These are phyloP conservation scores for Drosophila pullipes DNA, from an alignment of 2,888 invertebrate genomes.

Conservation along the genomic window DNA sequence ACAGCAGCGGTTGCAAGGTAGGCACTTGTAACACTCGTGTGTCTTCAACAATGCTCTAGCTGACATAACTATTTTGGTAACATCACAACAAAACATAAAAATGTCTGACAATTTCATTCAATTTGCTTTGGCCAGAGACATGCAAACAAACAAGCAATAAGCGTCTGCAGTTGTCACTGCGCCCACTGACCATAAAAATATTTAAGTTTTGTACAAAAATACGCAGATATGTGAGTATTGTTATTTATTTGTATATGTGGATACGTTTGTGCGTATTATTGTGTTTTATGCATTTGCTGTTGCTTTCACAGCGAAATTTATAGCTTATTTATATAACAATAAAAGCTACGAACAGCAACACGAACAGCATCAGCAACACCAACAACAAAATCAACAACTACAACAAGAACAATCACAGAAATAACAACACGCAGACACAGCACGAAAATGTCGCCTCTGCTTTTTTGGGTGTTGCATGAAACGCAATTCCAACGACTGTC, in stretches of 20 bases:
- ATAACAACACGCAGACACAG: slow-evolving; percentile 71
- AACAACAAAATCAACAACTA: slow-evolving; percentile 42
- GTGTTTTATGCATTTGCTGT: slow-evolving; percentile 51
- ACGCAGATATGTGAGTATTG: slow-evolving; percentile 10
- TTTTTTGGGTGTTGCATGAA: slow-evolving; percentile 23
- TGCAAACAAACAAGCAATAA: slow-evolving; percentile 17
- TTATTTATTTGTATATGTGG: slow-evolving; percentile 8
- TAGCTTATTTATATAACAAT: slow-evolving; percentile 80
- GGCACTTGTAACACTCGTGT: not conserved
- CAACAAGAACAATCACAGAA: slow-evolving; percentile 60
- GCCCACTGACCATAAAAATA: slow-evolving; percentile 42
- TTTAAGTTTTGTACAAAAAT: slow-evolving; percentile 47
- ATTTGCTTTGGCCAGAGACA: slow-evolving; percentile 47
- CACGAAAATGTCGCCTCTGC: slow-evolving; percentile 59
- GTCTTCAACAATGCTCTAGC: slow-evolving; percentile 1
- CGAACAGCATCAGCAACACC: slow-evolving; percentile 36
- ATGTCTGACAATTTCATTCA: slow-evolving; percentile 49
- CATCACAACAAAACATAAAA: slow-evolving; percentile 34
- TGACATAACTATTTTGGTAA: slow-evolving; percentile 32
- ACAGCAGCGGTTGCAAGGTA: slow-evolving; percentile 10
- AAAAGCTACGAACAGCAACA: slow-evolving; percentile 52
- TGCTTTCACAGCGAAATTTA: slow-evolving; percentile 73
- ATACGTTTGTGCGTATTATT: slow-evolving; percentile 18
- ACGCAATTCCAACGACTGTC: slow-evolving; percentile 34
- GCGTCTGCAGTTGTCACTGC: slow-evolving; percentile 58